A percentile compares a stretch with the other conserved stretches of the same genome.
Evolutionary conservation across 2,797 vertebrate species (phyloP).

Genomic region (Mallotus villosus): DNA sequence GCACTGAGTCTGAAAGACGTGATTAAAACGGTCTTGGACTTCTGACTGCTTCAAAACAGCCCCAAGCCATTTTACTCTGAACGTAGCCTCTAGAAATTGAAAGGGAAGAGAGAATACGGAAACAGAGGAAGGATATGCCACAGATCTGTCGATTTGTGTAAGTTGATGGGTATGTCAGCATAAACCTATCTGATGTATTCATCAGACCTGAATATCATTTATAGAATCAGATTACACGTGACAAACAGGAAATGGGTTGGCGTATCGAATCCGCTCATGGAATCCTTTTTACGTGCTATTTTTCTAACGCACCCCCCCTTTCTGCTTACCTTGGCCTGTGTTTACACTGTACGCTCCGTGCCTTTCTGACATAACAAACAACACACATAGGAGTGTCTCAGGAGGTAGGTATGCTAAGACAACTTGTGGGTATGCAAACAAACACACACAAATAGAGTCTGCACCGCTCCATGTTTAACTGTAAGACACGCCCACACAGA

Average conservation of each 20-base stretch:
- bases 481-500: not conserved
- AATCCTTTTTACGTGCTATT: not conserved
- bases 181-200: not conserved
- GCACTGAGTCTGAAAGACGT: constrained; percentile 13
- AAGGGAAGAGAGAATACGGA: too few relatives aligned
- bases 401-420: not conserved
- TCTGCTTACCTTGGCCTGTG: not conserved
- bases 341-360: not conserved
- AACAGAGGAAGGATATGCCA: not conserved
- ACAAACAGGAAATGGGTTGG: constrained; percentile 21
- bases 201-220: not conserved
- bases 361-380: not conserved
- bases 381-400: not conserved
- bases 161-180: too few relatives aligned
- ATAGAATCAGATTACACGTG: not conserved
- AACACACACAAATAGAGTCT: not conserved
- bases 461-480: not conserved
- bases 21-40: not conserved
- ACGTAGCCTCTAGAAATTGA: not conserved
- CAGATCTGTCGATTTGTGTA: too few relatives aligned
- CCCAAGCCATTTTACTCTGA: not conserved
- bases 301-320: not conserved
- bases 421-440: not conserved
- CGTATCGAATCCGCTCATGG: not conserved
- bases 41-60: not conserved